Conservation (phyloP, 2,113 vertebrate genomes). For the Vidua macroura region DNA sequence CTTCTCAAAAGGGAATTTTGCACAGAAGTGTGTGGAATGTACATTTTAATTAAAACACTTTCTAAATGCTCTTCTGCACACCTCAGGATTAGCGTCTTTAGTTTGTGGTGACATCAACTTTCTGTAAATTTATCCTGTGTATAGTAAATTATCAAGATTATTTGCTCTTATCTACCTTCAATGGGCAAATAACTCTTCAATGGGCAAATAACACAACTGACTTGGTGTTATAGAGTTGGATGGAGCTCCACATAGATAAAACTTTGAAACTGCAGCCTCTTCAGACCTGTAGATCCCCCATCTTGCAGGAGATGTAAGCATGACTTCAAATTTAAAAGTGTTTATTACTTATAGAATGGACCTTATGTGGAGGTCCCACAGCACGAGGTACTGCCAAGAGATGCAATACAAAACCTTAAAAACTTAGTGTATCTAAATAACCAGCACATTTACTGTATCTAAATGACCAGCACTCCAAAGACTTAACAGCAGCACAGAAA, state of each 20-base stretch:
- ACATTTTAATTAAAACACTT: slow-evolving; percentile 23
- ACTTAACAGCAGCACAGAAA: neutral
- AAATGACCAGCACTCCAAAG: neutral
- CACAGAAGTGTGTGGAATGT: slow-evolving; percentile 29
- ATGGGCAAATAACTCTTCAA: neutral
- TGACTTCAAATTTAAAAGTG: neutral
- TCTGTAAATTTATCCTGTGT: neutral
- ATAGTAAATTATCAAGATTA: neutral
- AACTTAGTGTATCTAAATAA: neutral
- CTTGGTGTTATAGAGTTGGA: neutral
- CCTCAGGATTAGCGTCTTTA: neutral
- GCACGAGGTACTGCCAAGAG: neutral
- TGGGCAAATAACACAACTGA: neutral
- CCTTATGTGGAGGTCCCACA: neutral
- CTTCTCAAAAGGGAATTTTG: slow-evolving; percentile 20
- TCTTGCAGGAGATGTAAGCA: neutral
- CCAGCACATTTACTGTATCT: no score
- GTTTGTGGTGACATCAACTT: neutral
- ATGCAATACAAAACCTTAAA: neutral
- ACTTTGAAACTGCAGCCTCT: neutral
- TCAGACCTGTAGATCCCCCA: neutral
- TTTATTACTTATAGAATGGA: neutral
- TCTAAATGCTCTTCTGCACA: neutral
- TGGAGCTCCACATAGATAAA: neutral
- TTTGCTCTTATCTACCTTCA: neutral